Evolutionary conservation across 2,888 invertebrate genomes (phyloP).

Genomic region (Sinohyriopsis cumingii): DNA sequence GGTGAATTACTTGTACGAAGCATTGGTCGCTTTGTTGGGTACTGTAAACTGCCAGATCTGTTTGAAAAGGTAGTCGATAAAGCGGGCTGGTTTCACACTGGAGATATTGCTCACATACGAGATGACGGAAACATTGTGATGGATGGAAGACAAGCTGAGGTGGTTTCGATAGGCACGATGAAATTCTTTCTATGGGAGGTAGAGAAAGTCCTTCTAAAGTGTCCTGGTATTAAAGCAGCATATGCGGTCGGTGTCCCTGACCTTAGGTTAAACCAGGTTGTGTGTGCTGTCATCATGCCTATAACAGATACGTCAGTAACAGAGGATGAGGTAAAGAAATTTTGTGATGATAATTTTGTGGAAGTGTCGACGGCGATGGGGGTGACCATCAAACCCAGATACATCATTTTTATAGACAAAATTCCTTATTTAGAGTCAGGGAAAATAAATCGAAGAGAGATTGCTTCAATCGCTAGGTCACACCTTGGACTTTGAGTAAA

Average conservation of each 20-base stretch:
- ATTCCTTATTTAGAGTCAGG: slow-evolving; percentile 1
- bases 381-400: no score
- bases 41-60: slow-evolving; percentile 8
- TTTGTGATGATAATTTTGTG: slow-evolving; percentile 21
- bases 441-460: slow-evolving; percentile 20
- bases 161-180: no score
- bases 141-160: slow-evolving; percentile 14
- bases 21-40: slow-evolving; percentile 22
- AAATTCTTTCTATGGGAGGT: no score
- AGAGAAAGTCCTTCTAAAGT: no score
- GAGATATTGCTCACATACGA: slow-evolving; percentile 24
- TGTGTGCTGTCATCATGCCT: slow-evolving; percentile 12
- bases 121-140: slow-evolving; percentile 25
- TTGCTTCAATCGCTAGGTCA: slow-evolving; percentile 6
- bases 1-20: slow-evolving; percentile 26
- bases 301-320: slow-evolving; percentile 6
- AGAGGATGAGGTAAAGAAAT: slow-evolving; percentile 14
- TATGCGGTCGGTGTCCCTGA: no score
- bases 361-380: no score
- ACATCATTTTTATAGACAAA: no score
- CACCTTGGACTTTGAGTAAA: slow-evolving; percentile 8
- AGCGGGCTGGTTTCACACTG: slow-evolving; percentile 26
- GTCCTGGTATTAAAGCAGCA: no score
- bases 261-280: no score
- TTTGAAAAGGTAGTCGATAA: slow-evolving; percentile 12